phyloP scores from a whole-genome alignment of 2,113 vertebrate genomes.

The Mesitornis unicolor region DNA sequence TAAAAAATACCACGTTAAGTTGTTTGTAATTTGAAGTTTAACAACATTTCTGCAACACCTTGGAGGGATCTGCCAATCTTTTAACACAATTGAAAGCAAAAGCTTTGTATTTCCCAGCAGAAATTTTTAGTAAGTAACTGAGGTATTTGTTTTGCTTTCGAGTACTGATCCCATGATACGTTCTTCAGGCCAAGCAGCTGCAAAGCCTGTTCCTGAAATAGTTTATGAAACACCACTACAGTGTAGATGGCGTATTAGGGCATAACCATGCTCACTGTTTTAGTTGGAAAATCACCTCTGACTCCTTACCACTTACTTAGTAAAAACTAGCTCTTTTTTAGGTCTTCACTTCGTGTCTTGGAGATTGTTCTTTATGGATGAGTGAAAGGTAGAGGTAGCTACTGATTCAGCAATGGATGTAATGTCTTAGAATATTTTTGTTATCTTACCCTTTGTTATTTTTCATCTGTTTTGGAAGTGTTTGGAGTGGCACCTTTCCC shows the following conservation, averaged over 20 bases:
- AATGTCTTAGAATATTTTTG: neutral
- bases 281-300: neutral
- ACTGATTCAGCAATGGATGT: neutral
- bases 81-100: neutral
- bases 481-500: neutral
- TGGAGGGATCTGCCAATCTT: neutral
- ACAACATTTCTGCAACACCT: neutral
- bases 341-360: neutral
- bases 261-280: neutral
- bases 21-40: neutral
- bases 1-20: neutral
- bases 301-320: neutral
- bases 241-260: neutral
- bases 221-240: neutral
- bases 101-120: neutral
- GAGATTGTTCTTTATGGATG: neutral
- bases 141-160: neutral
- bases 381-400: neutral
- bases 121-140: neutral
- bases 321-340: neutral
- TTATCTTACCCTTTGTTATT: neutral
- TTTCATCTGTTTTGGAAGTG: neutral
- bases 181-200: neutral
- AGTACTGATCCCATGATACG: neutral
- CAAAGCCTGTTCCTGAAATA: neutral